Evolutionary conservation across 2,797 vertebrate species (phyloP).

Genomic region (Epinephelus awoara): DNA sequence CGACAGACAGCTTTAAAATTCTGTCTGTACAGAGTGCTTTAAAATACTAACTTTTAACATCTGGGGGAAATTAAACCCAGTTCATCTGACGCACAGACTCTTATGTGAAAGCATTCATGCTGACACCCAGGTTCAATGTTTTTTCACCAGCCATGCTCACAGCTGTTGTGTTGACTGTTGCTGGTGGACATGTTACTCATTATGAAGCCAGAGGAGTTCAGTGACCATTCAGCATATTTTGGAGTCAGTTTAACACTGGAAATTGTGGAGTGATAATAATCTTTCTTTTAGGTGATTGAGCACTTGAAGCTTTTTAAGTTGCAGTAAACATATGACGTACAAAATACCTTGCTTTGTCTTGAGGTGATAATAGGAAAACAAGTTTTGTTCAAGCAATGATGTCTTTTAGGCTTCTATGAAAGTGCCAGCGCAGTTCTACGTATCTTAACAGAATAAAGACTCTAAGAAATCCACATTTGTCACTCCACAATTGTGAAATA

Average conservation of each 20-base stretch:
- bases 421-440: neutral
- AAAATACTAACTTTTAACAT: constrained; percentile 10
- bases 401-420: neutral
- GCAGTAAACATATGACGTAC: neutral
- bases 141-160: neutral
- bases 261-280: too few species aligned
- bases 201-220: too few species aligned
- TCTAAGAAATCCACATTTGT: constrained; percentile 33
- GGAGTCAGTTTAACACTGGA: too few species aligned
- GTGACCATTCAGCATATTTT: too few species aligned
- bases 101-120: constrained; percentile 13
- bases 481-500: constrained; percentile 29
- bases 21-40: neutral
- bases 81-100: neutral
- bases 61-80: constrained; percentile 18
- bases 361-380: neutral
- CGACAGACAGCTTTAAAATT: neutral
- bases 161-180: neutral
- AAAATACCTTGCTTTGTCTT: constrained; percentile 24
- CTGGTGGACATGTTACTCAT: neutral
- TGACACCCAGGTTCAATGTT: neutral
- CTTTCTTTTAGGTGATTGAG: neutral
- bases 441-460: constrained; percentile 26
- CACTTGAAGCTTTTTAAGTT: neutral
- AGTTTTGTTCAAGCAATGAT: neutral